Evolutionary conservation across 2,113 vertebrate species (phyloP).

Genomic region (Notothenia coriiceps): DNA sequence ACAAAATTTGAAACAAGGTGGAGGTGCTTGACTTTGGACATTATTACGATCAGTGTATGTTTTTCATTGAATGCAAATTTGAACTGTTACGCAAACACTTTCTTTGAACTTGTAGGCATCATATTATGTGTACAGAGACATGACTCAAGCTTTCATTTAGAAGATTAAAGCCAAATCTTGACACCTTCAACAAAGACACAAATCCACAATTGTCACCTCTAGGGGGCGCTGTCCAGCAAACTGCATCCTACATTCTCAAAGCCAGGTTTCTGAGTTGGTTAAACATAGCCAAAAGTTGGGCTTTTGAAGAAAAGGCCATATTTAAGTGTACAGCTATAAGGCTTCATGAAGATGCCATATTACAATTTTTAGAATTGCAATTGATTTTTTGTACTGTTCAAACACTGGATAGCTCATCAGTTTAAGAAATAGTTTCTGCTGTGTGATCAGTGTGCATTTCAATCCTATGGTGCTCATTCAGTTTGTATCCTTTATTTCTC

Average conservation of each 20-base stretch:
- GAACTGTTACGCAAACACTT: conserved; percentile 59
- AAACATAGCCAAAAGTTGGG: conserved; percentile 13
- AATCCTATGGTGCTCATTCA: conserved; percentile 38
- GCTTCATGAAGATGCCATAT: neutral
- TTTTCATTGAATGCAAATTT: conserved; percentile 50
- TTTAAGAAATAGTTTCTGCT: conserved; percentile 26
- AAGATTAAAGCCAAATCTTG: conserved; percentile 48
- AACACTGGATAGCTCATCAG: conserved; percentile 8
- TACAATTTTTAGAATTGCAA: neutral
- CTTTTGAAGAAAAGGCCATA: neutral
- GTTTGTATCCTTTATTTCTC: conserved; percentile 30
- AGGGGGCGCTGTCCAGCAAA: conserved; percentile 23
- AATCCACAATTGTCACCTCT: conserved; percentile 57
- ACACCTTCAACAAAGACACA: conserved; percentile 12
- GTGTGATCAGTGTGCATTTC: conserved; percentile 31
- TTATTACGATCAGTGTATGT: conserved; percentile 31
- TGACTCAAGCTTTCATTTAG: conserved; percentile 59
- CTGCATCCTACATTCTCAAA: conserved; percentile 37
- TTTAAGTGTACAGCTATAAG: neutral
- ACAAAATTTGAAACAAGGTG: conserved; percentile 57
- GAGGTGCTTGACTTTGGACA: conserved; percentile 62
- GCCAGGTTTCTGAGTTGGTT: conserved; percentile 11
- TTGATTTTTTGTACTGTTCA: neutral
- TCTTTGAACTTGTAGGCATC: conserved; percentile 40
- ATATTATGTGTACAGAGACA: conserved; percentile 53